phyloP scores from a whole-genome alignment of 2,888 invertebrate species.

The Brachylomia viminalis region DNA sequence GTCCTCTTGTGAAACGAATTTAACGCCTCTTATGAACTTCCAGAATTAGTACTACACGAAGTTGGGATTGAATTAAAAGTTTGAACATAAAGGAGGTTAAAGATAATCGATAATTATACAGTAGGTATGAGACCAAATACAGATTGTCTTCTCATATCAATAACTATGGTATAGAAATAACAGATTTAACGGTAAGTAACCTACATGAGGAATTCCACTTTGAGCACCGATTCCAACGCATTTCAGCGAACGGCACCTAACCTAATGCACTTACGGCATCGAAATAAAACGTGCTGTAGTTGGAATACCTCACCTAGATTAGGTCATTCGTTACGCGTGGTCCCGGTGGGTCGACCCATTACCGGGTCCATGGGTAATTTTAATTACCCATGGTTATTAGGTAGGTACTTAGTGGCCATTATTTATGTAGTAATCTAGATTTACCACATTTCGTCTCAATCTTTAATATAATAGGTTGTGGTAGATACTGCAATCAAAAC shows the following conservation, averaged over 20 bases:
- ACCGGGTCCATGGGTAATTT: too few species aligned
- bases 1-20: neutral
- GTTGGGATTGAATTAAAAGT: constrained; percentile 13
- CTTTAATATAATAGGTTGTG: neutral
- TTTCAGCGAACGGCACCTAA: neutral
- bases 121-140: neutral
- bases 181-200: neutral
- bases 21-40: constrained; percentile 14
- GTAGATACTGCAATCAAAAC: neutral
- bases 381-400: too few species aligned
- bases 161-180: neutral
- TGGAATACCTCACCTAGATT: neutral
- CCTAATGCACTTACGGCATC: neutral
- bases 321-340: too few species aligned
- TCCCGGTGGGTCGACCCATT: too few species aligned
- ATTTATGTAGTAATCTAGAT: neutral
- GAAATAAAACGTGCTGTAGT: neutral
- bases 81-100: constrained; percentile 7
- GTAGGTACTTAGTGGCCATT: neutral
- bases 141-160: neutral
- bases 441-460: neutral
- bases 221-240: neutral
- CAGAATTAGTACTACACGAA: constrained; percentile 10
- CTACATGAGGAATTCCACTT: neutral
- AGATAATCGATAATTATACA: neutral